A percentile compares a stretch with the other conserved stretches of the same genome.
Conservation (phyloP, 1,140 invertebrate species). For the Harpegnathos saltator region DNA sequence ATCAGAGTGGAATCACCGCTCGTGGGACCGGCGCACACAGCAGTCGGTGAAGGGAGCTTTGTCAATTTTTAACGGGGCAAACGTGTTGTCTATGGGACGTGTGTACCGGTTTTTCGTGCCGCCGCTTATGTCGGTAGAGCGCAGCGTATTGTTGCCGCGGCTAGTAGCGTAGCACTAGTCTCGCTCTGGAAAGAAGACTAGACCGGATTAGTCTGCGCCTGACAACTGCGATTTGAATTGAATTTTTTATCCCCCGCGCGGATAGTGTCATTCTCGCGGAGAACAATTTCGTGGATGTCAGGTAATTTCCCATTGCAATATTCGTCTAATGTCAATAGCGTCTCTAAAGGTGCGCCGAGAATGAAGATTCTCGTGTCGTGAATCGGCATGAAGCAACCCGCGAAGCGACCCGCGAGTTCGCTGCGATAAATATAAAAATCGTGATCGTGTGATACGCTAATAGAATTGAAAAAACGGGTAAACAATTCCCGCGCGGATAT, state of each 20-base stretch:
- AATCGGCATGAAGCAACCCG: neutral
- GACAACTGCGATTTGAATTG: too few species aligned
- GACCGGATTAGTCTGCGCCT: too few species aligned
- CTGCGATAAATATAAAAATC: conserved; percentile 11
- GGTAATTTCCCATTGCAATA: neutral
- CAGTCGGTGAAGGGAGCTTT: neutral
- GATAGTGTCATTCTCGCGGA: too few species aligned
- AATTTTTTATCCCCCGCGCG: too few species aligned
- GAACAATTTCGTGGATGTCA: neutral
- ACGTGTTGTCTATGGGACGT: too few species aligned
- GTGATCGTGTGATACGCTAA: neutral
- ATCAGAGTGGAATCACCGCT: too few species aligned
- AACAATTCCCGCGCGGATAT: conserved; percentile 2
- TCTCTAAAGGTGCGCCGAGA: neutral
- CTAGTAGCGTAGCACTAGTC: neutral
- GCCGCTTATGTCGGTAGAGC: too few species aligned
- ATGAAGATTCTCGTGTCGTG: neutral
- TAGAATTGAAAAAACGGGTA: conserved; percentile 25
- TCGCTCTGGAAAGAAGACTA: too few species aligned
- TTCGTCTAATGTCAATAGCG: neutral
- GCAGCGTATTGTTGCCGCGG: neutral
- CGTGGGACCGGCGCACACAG: too few species aligned
- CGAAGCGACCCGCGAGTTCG: too few species aligned
- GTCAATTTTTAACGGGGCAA: neutral
- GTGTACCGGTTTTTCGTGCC: too few species aligned